Percentiles rank a stretch among this genome's conserved stretches.
These are phyloP conservation scores for Mallateleia sp. DNA, from an alignment of 2,888 invertebrate genomes.

Conservation along the genomic window DNA sequence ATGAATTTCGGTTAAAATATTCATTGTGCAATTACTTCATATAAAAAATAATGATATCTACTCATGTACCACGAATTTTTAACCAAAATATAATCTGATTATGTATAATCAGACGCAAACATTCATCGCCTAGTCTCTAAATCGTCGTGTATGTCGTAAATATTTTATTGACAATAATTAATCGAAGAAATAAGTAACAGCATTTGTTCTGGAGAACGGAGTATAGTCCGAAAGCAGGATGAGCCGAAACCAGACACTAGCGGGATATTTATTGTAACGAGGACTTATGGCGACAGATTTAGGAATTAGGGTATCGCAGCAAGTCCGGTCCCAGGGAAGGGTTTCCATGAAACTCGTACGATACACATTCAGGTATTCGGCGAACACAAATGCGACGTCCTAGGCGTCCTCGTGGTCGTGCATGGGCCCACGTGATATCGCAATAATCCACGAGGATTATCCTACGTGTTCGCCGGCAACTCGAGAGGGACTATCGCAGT, in stretches of 20 bases:
- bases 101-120: not conserved
- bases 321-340: conserved; percentile 87
- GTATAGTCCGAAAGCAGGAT: conserved; percentile 72
- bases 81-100: no score
- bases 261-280: conserved; percentile 90
- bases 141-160: not conserved
- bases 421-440: conserved; percentile 89
- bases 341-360: conserved; percentile 86
- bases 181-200: conserved; percentile 65
- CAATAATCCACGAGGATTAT: conserved; percentile 90
- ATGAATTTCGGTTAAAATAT: no score
- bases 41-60: no score
- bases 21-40: no score
- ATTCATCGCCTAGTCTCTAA: no score
- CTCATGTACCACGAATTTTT: no score
- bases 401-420: conserved; percentile 86
- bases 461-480: conserved; percentile 85
- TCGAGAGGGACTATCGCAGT: conserved; percentile 79
- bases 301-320: conserved; percentile 90
- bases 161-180: conserved; percentile 64
- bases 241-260: conserved; percentile 82
- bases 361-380: conserved; percentile 84
- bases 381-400: conserved; percentile 84
- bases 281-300: conserved; percentile 90
- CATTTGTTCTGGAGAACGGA: conserved; percentile 60